Percentiles rank a stretch among this genome's conserved stretches.
These are phyloP conservation scores for Anorthoa munda DNA, from an alignment of 2,888 invertebrate genomes.

Conservation along the genomic window DNA sequence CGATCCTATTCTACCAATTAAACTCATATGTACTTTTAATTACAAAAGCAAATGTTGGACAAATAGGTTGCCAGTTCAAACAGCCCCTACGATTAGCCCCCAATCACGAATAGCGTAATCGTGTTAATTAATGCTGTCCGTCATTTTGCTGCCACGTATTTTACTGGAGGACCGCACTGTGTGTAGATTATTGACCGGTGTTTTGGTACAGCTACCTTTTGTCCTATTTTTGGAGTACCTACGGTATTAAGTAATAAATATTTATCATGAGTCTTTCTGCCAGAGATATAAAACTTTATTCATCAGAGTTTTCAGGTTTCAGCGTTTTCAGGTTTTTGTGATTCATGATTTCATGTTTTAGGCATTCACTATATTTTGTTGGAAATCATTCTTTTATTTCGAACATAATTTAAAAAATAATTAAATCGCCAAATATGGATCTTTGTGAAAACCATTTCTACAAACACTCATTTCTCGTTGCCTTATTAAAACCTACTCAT, in stretches of 20 bases:
- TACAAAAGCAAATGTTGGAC: constrained; percentile 82
- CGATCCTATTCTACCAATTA: constrained; percentile 63
- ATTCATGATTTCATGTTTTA: neutral
- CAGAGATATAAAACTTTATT: neutral
- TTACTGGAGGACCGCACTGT: constrained; percentile 57
- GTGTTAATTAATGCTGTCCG: constrained; percentile 84
- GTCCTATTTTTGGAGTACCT: neutral
- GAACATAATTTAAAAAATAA: neutral
- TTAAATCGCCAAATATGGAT: neutral
- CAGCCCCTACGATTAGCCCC: constrained; percentile 80
- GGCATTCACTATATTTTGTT: neutral
- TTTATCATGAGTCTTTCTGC: too few relatives aligned
- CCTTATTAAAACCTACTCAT: neutral
- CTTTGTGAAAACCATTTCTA: neutral
- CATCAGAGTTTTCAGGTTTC: neutral
- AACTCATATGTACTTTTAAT: constrained; percentile 81
- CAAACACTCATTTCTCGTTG: too few relatives aligned
- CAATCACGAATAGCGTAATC: constrained; percentile 86
- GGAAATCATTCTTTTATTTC: neutral
- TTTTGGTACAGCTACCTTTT: constrained; percentile 38
- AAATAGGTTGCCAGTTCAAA: constrained; percentile 81
- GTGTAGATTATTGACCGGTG: constrained; percentile 36
- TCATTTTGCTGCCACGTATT: constrained; percentile 75
- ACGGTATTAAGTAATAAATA: neutral
- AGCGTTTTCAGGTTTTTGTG: neutral